These are phyloP conservation scores for Bombus haemorrhoidalis DNA, from an alignment of 1,140 invertebrate species.

Conservation along the genomic window DNA sequence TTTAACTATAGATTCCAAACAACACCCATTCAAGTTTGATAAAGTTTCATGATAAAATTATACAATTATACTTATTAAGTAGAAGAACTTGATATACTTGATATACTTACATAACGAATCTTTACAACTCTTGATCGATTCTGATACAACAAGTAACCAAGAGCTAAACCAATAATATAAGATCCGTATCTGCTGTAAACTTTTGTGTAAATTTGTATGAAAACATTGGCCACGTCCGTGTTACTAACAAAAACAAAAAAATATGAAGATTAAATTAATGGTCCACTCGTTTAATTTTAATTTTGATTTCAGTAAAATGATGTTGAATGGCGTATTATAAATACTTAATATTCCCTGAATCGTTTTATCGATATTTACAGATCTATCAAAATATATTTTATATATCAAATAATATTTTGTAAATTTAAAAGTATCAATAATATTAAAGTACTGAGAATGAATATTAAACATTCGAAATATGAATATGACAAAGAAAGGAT, in stretches of 20 bases:
- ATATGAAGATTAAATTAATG: neutral
- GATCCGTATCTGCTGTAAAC: slow-evolving; percentile 77
- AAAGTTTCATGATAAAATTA: neutral
- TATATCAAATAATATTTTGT: neutral
- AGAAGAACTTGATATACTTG: slow-evolving; percentile 17
- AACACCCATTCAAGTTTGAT: neutral
- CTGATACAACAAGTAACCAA: slow-evolving; percentile 75
- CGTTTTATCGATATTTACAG: neutral
- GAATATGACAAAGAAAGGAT: too few species aligned
- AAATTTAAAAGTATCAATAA: neutral
- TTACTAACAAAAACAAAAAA: slow-evolving; percentile 45
- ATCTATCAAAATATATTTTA: neutral
- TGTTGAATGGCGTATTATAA: neutral
- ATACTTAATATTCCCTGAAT: neutral
- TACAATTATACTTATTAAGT: neutral
- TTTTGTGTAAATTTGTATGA: slow-evolving; percentile 73
- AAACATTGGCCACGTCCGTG: slow-evolving; percentile 66
- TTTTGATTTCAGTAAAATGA: neutral
- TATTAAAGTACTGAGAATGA: neutral
- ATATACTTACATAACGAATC: slow-evolving; percentile 70
- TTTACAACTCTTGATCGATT: slow-evolving; percentile 56
- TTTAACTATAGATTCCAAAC: neutral
- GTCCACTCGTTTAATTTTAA: slow-evolving; percentile 2
- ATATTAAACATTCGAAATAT: neutral
- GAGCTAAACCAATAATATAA: slow-evolving; percentile 78